A percentile compares a stretch with the other conserved stretches of the same genome.
These are phyloP conservation scores for Lates japonicus DNA, from an alignment of 2,797 vertebrate species.

Conservation along the genomic window DNA sequence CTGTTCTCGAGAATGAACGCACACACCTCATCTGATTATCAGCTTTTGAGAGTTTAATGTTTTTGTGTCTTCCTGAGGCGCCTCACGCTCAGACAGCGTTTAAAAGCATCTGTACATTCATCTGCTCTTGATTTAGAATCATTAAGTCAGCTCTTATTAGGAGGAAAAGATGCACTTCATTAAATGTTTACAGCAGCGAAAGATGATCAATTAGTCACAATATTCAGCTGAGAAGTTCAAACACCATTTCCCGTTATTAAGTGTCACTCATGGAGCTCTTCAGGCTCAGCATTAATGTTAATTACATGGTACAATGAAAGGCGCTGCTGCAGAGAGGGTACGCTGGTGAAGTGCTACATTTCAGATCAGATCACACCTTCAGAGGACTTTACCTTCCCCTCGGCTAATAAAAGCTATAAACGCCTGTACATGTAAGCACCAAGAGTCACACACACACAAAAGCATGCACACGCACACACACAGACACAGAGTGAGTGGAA, in stretches of 20 bases:
- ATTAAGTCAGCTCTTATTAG: constrained; percentile 5
- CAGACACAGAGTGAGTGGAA: constrained; percentile 13
- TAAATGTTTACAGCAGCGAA: constrained; percentile 26
- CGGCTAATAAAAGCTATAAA: constrained; percentile 23
- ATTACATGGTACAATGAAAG: constrained; percentile 2
- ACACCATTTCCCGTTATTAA: constrained; percentile 7
- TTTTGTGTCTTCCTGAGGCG: too few species aligned
- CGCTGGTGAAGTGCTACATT: constrained; percentile 11
- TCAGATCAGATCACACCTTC: constrained; percentile 24
- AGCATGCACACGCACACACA: constrained; percentile 14
- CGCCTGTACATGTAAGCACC: not conserved
- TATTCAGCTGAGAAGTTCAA: constrained; percentile 9
- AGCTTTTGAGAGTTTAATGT: too few species aligned
- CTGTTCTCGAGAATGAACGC: too few species aligned
- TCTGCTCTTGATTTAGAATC: constrained; percentile 16
- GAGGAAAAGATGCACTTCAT: constrained; percentile 27
- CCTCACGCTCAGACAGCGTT: not conserved
- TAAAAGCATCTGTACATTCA: constrained; percentile 14
- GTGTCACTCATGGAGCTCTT: constrained; percentile 10
- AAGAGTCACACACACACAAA: constrained; percentile 2
- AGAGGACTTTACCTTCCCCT: constrained; percentile 8
- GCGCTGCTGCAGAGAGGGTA: not conserved
- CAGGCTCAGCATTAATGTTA: constrained; percentile 17
- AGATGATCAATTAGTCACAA: constrained; percentile 27
- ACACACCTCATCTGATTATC: too few species aligned